Conservation (phyloP, 2,888 invertebrate species). For the Lysandra bellargus region DNA sequence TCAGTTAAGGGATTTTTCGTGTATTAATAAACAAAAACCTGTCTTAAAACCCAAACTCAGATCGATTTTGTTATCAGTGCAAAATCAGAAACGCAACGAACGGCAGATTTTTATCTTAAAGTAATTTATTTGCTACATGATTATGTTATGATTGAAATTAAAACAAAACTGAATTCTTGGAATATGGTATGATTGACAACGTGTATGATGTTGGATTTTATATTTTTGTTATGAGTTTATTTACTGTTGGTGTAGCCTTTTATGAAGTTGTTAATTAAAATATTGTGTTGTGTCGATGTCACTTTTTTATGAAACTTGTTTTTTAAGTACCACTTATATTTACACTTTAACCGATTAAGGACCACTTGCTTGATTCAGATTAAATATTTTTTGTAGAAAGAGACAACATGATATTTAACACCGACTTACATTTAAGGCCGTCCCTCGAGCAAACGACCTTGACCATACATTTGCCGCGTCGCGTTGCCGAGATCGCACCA, state of each 20-base stretch:
- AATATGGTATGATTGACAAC: background rate
- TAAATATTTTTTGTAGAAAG: too few species aligned
- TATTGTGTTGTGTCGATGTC: background rate
- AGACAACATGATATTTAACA: too few species aligned
- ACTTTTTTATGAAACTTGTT: background rate
- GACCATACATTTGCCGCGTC: too few species aligned
- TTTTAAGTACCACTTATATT: background rate
- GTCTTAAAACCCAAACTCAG: background rate
- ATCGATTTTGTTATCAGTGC: slow-evolving; percentile 1
- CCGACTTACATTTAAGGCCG: too few species aligned
- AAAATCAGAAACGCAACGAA: background rate
- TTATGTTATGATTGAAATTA: slow-evolving; percentile 16
- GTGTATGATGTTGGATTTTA: background rate
- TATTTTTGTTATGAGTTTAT: background rate
- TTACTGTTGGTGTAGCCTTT: background rate
- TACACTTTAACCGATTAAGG: background rate
- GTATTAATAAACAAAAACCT: background rate
- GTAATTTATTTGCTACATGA: slow-evolving; percentile 12
- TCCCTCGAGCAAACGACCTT: too few species aligned
- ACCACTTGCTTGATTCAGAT: too few species aligned
- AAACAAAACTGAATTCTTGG: background rate
- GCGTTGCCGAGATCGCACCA: too few species aligned
- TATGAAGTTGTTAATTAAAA: background rate
- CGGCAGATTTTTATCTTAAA: slow-evolving; percentile 14
- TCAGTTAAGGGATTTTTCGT: background rate